A percentile compares a stretch with the other conserved stretches of the same genome.
These are phyloP conservation scores for Tragelaphus scriptus DNA, from an alignment of 2,113 vertebrate species.

Conservation along the genomic window DNA sequence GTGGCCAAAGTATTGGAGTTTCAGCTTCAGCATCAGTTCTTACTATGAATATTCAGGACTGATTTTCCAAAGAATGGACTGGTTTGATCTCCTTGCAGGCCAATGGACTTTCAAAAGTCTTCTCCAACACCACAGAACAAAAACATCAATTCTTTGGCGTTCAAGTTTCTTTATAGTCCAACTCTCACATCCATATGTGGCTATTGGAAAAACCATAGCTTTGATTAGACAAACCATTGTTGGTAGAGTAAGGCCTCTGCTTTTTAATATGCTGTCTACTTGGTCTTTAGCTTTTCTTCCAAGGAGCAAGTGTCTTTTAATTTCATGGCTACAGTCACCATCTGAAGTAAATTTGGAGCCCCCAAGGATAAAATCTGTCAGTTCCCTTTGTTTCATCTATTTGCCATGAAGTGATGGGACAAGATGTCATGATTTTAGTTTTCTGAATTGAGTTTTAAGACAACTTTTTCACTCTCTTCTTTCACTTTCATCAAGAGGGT, in stretches of 20 bases:
- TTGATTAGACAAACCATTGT: neutral
- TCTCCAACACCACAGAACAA: neutral
- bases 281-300: neutral
- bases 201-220: neutral
- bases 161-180: neutral
- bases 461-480: neutral
- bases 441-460: neutral
- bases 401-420: neutral
- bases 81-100: neutral
- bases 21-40: neutral
- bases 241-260: neutral
- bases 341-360: neutral
- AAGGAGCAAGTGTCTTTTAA: neutral
- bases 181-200: neutral
- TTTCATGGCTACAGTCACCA: neutral
- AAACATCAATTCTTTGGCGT: accelerated
- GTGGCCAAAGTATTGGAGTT: neutral
- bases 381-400: neutral
- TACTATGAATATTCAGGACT: neutral
- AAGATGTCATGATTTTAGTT: neutral
- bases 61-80: neutral
- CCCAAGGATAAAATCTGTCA: neutral
- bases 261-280: neutral
- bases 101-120: neutral
- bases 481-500: neutral